These are phyloP conservation scores for Osmerus mordax DNA, from an alignment of 2,113 vertebrate genomes.

Conservation along the genomic window DNA sequence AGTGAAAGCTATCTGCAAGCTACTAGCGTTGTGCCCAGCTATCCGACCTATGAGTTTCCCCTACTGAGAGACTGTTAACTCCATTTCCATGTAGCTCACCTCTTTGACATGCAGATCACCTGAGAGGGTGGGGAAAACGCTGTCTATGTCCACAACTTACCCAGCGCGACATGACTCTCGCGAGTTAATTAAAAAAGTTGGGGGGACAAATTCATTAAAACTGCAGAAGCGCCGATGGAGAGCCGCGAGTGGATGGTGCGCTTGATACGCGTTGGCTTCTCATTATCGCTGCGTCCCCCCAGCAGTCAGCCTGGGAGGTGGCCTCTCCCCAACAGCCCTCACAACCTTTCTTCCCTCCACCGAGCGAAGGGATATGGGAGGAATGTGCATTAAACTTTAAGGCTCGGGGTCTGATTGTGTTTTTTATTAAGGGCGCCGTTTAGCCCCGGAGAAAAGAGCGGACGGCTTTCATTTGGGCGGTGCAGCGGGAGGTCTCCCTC, in stretches of 20 bases:
- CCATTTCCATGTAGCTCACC: constrained; percentile 41
- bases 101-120: constrained; percentile 64
- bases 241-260: constrained; percentile 52
- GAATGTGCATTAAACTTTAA: constrained; percentile 78
- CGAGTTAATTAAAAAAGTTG: constrained; percentile 70
- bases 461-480: constrained; percentile 73
- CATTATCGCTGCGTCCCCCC: constrained; percentile 53
- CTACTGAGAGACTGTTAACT: not conserved
- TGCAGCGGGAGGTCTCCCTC: constrained; percentile 69
- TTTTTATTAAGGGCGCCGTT: constrained; percentile 74
- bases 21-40: not conserved
- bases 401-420: constrained; percentile 71
- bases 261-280: constrained; percentile 61
- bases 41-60: not conserved
- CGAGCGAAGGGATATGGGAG: constrained; percentile 67
- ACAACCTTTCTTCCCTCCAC: constrained; percentile 43
- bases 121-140: constrained; percentile 44
- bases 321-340: constrained; percentile 55
- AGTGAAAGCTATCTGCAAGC: too few relatives aligned
- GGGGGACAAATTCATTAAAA: constrained; percentile 65
- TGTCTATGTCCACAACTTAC: constrained; percentile 64
- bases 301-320: constrained; percentile 38
- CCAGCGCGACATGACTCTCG: constrained; percentile 47
- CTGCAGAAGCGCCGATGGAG: constrained; percentile 35
- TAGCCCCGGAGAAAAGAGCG: constrained; percentile 71